Evolutionary conservation across 2,113 vertebrate species (phyloP).

Genomic region (Corythornis cristatus): DNA sequence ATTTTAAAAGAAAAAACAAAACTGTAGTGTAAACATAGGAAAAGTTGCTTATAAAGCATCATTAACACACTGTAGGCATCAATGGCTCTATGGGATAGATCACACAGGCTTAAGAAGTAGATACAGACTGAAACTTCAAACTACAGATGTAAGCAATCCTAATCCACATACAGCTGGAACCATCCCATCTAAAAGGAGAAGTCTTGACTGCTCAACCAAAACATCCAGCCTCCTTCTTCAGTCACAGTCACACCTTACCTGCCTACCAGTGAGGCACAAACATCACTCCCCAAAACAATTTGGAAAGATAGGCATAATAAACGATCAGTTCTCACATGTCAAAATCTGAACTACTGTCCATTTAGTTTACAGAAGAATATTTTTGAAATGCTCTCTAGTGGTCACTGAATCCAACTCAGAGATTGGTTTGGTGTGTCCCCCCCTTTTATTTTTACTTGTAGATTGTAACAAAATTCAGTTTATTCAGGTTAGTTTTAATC

Average conservation of each 20-base stretch:
- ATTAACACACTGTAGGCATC: neutral
- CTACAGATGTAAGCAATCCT: neutral
- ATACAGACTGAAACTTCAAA: neutral
- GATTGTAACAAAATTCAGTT: neutral
- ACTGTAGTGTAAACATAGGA: neutral
- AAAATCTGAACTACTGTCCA: neutral
- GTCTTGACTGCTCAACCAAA: neutral
- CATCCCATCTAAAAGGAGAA: neutral
- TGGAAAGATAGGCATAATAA: neutral
- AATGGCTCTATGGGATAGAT: neutral
- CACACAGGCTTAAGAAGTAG: neutral
- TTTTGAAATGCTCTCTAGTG: neutral
- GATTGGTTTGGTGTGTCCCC: neutral
- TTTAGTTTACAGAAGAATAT: neutral
- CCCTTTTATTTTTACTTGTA: neutral
- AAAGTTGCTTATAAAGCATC: neutral
- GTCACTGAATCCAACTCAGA: neutral
- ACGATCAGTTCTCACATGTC: neutral
- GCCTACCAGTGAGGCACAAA: neutral
- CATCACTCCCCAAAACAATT: neutral
- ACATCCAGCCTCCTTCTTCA: neutral
- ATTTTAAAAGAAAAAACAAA: neutral
- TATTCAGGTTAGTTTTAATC: neutral
- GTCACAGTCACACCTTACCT: neutral
- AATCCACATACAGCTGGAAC: neutral